A percentile compares a stretch with the other conserved stretches of the same genome.
These are phyloP conservation scores for Nemotelus nigrinus DNA, from an alignment of 2,888 invertebrate genomes.

Conservation along the genomic window DNA sequence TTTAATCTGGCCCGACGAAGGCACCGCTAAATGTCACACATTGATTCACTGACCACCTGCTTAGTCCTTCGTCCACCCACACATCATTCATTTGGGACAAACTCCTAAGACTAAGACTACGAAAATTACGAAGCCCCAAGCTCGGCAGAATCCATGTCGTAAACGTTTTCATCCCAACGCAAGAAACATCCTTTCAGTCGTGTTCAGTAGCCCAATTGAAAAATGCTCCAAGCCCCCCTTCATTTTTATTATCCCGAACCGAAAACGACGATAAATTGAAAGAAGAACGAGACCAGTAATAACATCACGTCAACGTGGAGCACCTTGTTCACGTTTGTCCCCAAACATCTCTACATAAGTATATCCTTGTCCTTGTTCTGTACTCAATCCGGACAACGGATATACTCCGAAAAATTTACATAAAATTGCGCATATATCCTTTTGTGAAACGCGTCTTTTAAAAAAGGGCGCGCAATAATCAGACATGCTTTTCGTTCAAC, in stretches of 20 bases:
- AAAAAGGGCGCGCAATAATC: conserved; percentile 26
- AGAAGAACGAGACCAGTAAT: conserved; percentile 48
- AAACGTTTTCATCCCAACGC: neutral
- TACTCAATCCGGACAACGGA: neutral
- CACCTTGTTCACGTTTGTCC: conserved; percentile 4
- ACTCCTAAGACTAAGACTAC: too few relatives aligned
- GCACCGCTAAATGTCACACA: too few relatives aligned
- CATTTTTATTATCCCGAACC: conserved; percentile 42
- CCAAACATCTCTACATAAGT: neutral
- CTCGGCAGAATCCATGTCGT: too few relatives aligned
- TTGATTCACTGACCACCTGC: too few relatives aligned
- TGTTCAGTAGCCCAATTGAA: conserved; percentile 10
- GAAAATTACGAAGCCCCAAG: too few relatives aligned
- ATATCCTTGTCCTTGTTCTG: neutral
- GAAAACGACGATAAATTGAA: conserved; percentile 44
- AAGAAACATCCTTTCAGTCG: conserved; percentile 15
- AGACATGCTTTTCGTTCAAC: conserved; percentile 34
- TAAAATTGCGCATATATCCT: conserved; percentile 49
- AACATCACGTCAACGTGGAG: conserved; percentile 38
- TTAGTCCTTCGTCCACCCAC: too few relatives aligned
- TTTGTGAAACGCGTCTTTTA: conserved; percentile 46
- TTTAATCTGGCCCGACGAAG: too few relatives aligned
- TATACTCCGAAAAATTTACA: conserved; percentile 46
- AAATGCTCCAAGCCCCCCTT: conserved; percentile 40
- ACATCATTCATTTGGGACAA: too few relatives aligned